A percentile compares a stretch with the other conserved stretches of the same genome.
phyloP scores from a whole-genome alignment of 2,113 vertebrate species.

The Lipophrys pholis region DNA sequence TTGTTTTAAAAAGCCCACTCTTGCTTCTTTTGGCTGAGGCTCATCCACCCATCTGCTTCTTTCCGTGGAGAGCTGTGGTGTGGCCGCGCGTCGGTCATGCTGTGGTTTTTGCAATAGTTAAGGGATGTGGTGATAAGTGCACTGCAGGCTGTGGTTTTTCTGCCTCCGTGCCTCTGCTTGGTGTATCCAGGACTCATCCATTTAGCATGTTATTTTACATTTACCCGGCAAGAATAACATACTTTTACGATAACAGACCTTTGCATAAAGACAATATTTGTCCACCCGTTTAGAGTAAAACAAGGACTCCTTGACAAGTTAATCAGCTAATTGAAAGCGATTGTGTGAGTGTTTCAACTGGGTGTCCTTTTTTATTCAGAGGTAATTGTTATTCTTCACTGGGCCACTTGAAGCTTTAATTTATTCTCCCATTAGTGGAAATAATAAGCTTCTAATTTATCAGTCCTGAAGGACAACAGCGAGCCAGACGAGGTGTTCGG shows the following conservation, averaged over 20 bases:
- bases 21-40: slow-evolving; percentile 57
- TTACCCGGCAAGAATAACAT: background rate
- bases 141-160: slow-evolving; percentile 36
- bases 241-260: background rate
- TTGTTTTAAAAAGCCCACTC: slow-evolving; percentile 30
- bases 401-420: slow-evolving; percentile 50
- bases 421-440: slow-evolving; percentile 61
- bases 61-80: slow-evolving; percentile 36
- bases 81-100: slow-evolving; percentile 59
- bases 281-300: background rate
- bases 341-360: slow-evolving; percentile 22
- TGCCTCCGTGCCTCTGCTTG: slow-evolving; percentile 34
- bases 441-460: slow-evolving; percentile 59
- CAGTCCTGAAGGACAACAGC: slow-evolving; percentile 52
- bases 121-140: slow-evolving; percentile 60
- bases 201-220: slow-evolving; percentile 2
- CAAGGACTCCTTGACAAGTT: slow-evolving; percentile 21
- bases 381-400: slow-evolving; percentile 32
- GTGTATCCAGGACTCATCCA: slow-evolving; percentile 3
- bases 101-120: slow-evolving; percentile 54
- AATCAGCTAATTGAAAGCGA: slow-evolving; percentile 28
- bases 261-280: background rate
- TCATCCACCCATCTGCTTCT: slow-evolving; percentile 39
- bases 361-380: slow-evolving; percentile 21
- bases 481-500: slow-evolving; percentile 58